phyloP scores from a whole-genome alignment of 2,888 invertebrate species.

The Syrphus vitripennis region DNA sequence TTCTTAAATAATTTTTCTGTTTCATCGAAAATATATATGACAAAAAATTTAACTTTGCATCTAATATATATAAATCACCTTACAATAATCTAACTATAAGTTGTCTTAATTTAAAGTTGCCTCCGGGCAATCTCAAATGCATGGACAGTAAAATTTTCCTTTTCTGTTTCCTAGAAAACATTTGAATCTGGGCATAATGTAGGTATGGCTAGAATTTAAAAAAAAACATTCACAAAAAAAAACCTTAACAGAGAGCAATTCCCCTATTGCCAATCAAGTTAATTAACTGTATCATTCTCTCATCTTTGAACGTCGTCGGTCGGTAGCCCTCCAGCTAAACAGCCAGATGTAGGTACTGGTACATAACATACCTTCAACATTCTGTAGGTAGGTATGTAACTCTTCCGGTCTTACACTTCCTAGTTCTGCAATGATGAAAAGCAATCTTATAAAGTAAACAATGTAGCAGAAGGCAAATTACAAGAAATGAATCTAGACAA shows the following conservation, averaged over 20 bases:
- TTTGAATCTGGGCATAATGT: neutral
- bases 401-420: slow-evolving; percentile 64
- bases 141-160: neutral
- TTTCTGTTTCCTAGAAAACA: neutral
- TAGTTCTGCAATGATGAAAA: slow-evolving; percentile 50
- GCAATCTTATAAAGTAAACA: slow-evolving; percentile 58
- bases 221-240: neutral
- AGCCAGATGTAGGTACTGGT: neutral
- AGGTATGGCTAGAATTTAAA: neutral
- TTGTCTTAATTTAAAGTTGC: neutral
- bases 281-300: slow-evolving; percentile 22
- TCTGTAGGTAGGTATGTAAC: neutral
- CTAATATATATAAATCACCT: neutral
- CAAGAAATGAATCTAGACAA: slow-evolving; percentile 52
- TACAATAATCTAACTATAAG: neutral
- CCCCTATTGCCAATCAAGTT: slow-evolving; percentile 30
- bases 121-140: neutral
- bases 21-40: too few relatives aligned
- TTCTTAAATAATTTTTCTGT: too few relatives aligned
- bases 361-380: neutral
- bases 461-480: slow-evolving; percentile 64
- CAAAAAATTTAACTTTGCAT: neutral
- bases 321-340: slow-evolving; percentile 7
- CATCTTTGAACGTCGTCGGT: neutral
- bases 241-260: neutral